These are phyloP conservation scores for Acanthococcus lagerstroemiae DNA, from an alignment of 2,888 invertebrate genomes.

Conservation along the genomic window DNA sequence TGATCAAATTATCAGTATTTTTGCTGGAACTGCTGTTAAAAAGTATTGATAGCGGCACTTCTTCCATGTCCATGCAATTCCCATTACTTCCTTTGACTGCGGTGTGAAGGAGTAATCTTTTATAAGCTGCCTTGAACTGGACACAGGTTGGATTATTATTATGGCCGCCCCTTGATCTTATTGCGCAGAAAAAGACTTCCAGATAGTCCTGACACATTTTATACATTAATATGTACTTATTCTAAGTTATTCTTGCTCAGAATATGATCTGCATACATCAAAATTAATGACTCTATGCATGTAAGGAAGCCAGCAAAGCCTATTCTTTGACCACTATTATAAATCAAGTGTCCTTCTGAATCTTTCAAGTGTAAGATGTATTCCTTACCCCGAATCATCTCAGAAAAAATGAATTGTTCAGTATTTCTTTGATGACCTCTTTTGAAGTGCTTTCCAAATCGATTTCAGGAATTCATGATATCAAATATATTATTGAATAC, in stretches of 20 bases:
- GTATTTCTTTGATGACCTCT: not conserved
- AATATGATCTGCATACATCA: not conserved
- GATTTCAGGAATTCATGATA: not conserved
- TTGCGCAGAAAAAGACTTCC: slow-evolving; percentile 16
- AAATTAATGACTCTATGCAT: slow-evolving; percentile 12
- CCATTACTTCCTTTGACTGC: not conserved
- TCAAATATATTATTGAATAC: slow-evolving; percentile 11
- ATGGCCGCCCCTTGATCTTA: slow-evolving; percentile 6
- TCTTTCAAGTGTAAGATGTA: slow-evolving; percentile 14
- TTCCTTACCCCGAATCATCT: not conserved
- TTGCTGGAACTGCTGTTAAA: not conserved
- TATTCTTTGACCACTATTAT: slow-evolving; percentile 10
- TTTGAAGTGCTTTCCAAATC: slow-evolving; percentile 5
- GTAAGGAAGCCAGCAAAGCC: slow-evolving; percentile 24
- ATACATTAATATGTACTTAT: slow-evolving; percentile 9
- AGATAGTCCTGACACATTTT: slow-evolving; percentile 23
- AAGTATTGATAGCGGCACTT: not conserved
- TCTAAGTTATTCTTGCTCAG: not conserved
- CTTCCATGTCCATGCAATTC: not conserved
- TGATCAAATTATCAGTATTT: not conserved
- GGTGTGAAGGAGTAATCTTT: not conserved
- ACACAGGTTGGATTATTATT: slow-evolving; percentile 17
- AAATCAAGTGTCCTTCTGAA: not conserved
- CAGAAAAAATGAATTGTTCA: not conserved
- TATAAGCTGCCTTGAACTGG: slow-evolving; percentile 6